Evolutionary conservation across 2,888 invertebrate genomes (phyloP), one percentile per base, ranked within the genome.

Genomic region (Platerodrilus igneus): DNA sequence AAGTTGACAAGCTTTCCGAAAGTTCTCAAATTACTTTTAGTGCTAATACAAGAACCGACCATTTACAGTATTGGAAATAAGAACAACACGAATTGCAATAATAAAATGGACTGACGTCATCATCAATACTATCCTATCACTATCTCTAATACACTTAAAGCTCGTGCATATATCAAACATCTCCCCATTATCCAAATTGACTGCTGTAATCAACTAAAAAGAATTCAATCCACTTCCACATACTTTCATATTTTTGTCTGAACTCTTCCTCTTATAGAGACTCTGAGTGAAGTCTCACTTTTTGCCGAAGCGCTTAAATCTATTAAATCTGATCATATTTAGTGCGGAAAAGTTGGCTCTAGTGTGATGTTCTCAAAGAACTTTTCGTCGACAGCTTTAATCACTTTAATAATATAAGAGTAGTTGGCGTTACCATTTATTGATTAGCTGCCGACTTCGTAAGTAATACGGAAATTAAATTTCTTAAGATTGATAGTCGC

Each of bases 111-210:
- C 58, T 56, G 50, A 45, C 48, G 56, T 66, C 64, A 64, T 62
- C 62, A 63, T 58, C 55, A 52, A 32, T 51, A 51, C 57, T 57
- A 58, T 61, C 60, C 59, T 61, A 62, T 62, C 60, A 61, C 62
- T 62, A 62, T 59, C 62, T 58, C 60, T 64, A 67, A 67, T 67
- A 66, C 64, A 66, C 66, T 67, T 66, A 65, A 61, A 60, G 58
- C 54, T 55, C 53, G 53, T 58, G 44, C 47, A 47, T 44, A 47
- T 44, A 66, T 66, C 67, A 66, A 66, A 67, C 63, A 66, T 66
- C 64, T 63, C 59, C 60, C 66, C 67, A 67, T 67, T 67, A 67
- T 66, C 65, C 65, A 67, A 67, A 67, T 67, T 67, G 67, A 66
- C 64, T 64, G 59, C 60, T 50, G 65, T 64, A 67, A 67, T 67